Evolutionary conservation across 2,888 invertebrate genomes (phyloP), one percentile per base, ranked within the genome.

Genomic region (Agonum fuliginosum): DNA sequence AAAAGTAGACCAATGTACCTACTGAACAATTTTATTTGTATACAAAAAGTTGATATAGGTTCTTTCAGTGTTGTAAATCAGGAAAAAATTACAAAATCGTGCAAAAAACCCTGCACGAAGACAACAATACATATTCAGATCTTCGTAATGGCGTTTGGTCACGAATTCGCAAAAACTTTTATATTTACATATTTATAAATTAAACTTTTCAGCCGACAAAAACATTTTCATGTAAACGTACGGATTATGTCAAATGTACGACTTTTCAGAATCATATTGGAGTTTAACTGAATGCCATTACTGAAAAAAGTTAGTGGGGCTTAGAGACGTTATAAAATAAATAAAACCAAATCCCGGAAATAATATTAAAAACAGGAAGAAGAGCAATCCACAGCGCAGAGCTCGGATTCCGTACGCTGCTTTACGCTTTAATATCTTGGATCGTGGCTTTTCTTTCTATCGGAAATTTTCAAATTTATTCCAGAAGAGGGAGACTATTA

Each of bases 301-400:
- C 37, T 4, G n/a, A 37, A 37, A 34, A 37, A 37, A 37, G 37
- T 37, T 37, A 37, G 37, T 8, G 65, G n/a, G 70, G 5, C 43
- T 70, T 69, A 69, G 5, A 27, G 46, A 12, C 10, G 62, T 70
- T 46, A 70, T 70, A 70, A 70, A 70, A 70, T 70, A 70, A 70
- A 70, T 70, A 46, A 46, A 24, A 24, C 46, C 22, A 70, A 70
- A 70, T 70, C 70, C 70, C 8, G 24, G 27, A 54, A 27, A 70
- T 70, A 46, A 70, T 46, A 70, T 46, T 46, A 70, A 62, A 62
- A 62, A 46, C 70, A 41, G 46, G 24, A 70, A 46, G 30, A 14
- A 12, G 62, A 12, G 37, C n/a, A n/a, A n/a, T n/a, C n/a, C n/a
- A 12, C 37, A 12, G 37, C 12, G 8, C n/a, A 8, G 8, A 37